Evolutionary conservation across 2,113 vertebrate genomes (phyloP).

Genomic region (Etheostoma cragini): DNA sequence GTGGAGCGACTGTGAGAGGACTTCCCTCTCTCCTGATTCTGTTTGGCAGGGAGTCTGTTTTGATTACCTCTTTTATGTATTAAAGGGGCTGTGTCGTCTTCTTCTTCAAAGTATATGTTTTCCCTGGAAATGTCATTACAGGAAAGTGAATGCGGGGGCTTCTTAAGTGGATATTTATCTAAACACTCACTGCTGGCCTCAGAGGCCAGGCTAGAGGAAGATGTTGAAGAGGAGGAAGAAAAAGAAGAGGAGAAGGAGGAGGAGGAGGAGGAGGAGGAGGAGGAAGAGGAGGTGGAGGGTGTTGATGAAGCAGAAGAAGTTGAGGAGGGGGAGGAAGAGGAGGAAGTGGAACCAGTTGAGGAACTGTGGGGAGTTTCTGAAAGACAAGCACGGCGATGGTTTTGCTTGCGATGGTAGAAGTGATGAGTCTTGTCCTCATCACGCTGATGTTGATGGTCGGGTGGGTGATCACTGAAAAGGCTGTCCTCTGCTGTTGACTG

Average conservation of each 20-base stretch:
- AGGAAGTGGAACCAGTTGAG: slow-evolving; percentile 54
- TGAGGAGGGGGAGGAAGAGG: slow-evolving; percentile 54
- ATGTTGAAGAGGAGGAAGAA: slow-evolving; percentile 65
- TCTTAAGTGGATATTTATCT: slow-evolving; percentile 34
- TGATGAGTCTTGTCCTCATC: slow-evolving; percentile 42
- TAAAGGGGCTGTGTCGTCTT: slow-evolving; percentile 67
- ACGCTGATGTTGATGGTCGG: slow-evolving; percentile 32
- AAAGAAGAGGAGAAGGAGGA: slow-evolving; percentile 50
- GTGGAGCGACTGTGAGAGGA: slow-evolving; percentile 8
- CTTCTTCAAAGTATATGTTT: slow-evolving; percentile 68
- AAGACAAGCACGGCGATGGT: slow-evolving; percentile 51
- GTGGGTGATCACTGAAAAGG: slow-evolving; percentile 57
- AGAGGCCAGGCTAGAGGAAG: slow-evolving; percentile 73
- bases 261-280: slow-evolving; percentile 50
- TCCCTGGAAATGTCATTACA: slow-evolving; percentile 78
- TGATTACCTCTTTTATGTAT: slow-evolving; percentile 47
- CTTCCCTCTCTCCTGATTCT: slow-evolving; percentile 40
- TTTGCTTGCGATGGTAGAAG: slow-evolving; percentile 51
- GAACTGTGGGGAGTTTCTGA: slow-evolving; percentile 62
- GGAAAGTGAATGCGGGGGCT: slow-evolving; percentile 80
- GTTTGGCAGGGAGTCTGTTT: slow-evolving; percentile 48
- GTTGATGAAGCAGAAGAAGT: slow-evolving; percentile 63
- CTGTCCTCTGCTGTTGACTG: slow-evolving; percentile 63
- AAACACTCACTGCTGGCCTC: slow-evolving; percentile 68
- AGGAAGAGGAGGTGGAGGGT: slow-evolving; percentile 42